Base-by-base conservation (phyloP, 2,797 vertebrate genomes). In the Strix occidentalis region DNA sequence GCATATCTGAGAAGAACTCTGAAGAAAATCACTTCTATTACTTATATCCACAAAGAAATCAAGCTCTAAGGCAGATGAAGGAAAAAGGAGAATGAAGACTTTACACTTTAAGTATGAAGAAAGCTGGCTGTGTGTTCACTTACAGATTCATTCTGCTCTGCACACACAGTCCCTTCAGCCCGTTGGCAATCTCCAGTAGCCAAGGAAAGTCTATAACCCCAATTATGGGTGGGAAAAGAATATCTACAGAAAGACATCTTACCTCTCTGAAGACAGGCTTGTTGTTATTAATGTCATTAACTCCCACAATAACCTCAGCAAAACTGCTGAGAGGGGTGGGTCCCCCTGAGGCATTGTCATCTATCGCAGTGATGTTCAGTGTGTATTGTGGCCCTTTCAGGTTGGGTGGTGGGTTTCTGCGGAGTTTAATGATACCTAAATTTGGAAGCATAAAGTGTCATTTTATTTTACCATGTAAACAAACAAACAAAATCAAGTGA, bases 231-330 rank as follows among this genome's bases (percentile, higher is more conserved):
- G 18, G 31, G 72, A 69, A 82, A 70, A 71, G n/a, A 57, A 2
- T 39, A 84, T 20, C 54, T 57, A 43, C 45, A 94, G 70, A 57
- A 88, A 80, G 68, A 50, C 29, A 25, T 23, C 96, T 97, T 93
- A 99, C 99, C 98, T 98, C 98, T 60, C 98, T 97, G 94, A 99
- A 99, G 68, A 99, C 84, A 11, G 99, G 99, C 35, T 99, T 99
- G 97, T 99, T 99, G 97, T 99, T 99, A 97, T 99, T 99, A 92
- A 99, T 86, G 90, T 99, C 99, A 0, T 99, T 99, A 97, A 99
- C 98, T 41, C 98, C 98, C 48, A 99, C 98, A 65, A 99, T 98
- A 83, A 99, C 99, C 96, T 99, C 98, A 28, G 98, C 98, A n/a
- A 98, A 98, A 95, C 98, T 98, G 95, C 98, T 98, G 93, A 99